Conservation (phyloP, 1,140 invertebrate genomes). For the Leptopilina boulardi region DNA sequence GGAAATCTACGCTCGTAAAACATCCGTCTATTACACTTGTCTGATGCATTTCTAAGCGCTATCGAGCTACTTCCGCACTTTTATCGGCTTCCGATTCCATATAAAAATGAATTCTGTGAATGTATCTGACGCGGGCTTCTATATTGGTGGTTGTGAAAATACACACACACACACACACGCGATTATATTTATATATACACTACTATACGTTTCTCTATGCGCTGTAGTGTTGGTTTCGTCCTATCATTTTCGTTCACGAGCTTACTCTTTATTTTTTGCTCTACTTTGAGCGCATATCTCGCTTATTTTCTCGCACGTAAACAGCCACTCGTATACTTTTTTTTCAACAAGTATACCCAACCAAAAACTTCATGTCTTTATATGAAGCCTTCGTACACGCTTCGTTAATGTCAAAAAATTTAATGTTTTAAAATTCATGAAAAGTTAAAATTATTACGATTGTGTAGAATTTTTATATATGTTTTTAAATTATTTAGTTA, state of each 20-base stretch:
- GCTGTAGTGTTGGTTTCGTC: background rate
- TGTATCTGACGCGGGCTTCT: background rate
- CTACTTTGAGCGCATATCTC: background rate
- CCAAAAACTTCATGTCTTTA: conserved; percentile 3
- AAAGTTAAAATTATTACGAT: background rate
- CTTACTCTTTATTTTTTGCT: background rate
- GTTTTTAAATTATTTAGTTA: no score
- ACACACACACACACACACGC: no score
- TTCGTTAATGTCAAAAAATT: background rate
- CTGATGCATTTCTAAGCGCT: conserved; percentile 31
- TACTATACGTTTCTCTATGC: background rate
- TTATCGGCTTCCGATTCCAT: conserved; percentile 32
- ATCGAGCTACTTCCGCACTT: conserved; percentile 32
- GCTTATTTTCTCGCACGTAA: conserved; percentile 21
- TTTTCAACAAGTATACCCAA: background rate
- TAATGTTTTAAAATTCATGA: background rate
- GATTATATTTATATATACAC: no score
- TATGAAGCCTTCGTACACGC: background rate
- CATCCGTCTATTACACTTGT: conserved; percentile 28
- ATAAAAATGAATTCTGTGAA: conserved; percentile 29
- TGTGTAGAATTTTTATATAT: no score
- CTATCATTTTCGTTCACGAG: conserved; percentile 30
- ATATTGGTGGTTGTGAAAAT: no score
- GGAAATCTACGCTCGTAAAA: conserved; percentile 27
- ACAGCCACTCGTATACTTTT: background rate